Conservation (phyloP, 2,888 invertebrate genomes). For the Archips crataeganus region DNA sequence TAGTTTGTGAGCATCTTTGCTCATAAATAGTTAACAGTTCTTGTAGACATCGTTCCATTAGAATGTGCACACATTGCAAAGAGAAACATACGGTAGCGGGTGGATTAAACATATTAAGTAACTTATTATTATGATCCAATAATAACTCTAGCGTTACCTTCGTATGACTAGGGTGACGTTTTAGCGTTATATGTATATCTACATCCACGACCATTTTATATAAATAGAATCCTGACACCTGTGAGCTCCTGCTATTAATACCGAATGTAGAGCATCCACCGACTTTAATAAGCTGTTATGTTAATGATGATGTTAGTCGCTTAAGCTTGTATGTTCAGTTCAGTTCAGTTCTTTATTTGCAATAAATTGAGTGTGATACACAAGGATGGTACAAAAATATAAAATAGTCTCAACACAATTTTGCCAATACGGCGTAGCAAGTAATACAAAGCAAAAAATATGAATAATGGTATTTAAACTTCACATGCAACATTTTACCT, state of each 20-base stretch:
- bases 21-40: neutral
- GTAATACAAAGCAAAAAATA: no score
- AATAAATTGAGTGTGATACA: no score
- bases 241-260: slow-evolving; percentile 3
- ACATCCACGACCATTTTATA: neutral
- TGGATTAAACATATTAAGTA: no score
- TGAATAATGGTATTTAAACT: no score
- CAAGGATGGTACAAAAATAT: no score
- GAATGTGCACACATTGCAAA: neutral
- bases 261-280: neutral
- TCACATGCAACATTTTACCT: no score
- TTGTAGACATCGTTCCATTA: neutral
- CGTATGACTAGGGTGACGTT: neutral
- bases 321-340: no score
- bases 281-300: neutral
- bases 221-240: slow-evolving; percentile 1
- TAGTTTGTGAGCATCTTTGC: neutral
- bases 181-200: neutral
- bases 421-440: no score
- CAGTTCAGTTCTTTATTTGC: no score
- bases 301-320: neutral
- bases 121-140: no score
- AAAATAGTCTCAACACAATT: no score
- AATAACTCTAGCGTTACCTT: neutral
- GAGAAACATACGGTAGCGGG: no score